Conservation (phyloP, 2,797 vertebrate genomes). For the Lepus townsendii region DNA sequence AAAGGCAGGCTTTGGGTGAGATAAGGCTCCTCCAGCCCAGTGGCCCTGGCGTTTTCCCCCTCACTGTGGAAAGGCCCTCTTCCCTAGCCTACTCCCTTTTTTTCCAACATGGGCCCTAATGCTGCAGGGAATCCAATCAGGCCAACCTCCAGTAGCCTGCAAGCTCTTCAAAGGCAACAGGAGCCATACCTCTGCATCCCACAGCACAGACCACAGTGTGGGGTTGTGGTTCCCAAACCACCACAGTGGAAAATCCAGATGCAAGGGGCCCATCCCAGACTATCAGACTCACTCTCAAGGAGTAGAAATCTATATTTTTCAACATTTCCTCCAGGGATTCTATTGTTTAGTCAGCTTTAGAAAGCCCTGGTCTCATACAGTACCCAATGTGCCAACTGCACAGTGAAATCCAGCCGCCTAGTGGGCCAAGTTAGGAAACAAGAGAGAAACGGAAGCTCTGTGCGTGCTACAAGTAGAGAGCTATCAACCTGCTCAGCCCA, state of each 20-base stretch:
- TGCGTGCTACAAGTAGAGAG: not conserved
- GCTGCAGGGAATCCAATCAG: not conserved
- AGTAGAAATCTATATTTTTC: not conserved
- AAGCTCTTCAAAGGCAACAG: not conserved
- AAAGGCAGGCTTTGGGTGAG: not conserved
- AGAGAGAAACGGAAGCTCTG: not conserved
- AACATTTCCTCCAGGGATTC: not conserved
- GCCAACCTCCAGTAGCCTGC: accelerated
- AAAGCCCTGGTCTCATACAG: not conserved
- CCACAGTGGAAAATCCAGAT: not conserved
- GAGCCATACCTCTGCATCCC: not conserved
- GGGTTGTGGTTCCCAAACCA: not conserved
- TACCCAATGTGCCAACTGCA: not conserved
- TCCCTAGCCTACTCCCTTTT: not conserved
- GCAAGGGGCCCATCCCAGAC: not conserved
- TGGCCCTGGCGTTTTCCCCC: not conserved
- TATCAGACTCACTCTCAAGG: not conserved
- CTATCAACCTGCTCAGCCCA: not conserved
- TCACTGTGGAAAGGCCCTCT: not conserved
- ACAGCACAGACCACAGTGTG: accelerated
- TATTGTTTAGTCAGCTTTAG: not conserved
- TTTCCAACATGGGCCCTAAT: not conserved
- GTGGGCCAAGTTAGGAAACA: not conserved
- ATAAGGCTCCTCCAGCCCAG: not conserved
- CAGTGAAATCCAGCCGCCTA: not conserved